phyloP scores from a whole-genome alignment of 2,888 invertebrate genomes.

The Synergus itoensis region DNA sequence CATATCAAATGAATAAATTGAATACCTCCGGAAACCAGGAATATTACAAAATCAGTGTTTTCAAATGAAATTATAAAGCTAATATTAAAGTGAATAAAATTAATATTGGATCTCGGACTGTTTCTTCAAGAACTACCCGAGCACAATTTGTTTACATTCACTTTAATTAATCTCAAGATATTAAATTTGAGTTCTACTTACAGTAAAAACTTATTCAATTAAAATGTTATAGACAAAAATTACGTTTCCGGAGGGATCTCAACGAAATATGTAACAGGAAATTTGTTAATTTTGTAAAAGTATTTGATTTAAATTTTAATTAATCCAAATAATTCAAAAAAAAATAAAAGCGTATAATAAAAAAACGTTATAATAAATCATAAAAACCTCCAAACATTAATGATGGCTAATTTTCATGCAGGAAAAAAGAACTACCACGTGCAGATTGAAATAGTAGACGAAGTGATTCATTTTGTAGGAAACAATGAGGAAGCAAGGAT shows the following conservation, averaged over 20 bases:
- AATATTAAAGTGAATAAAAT: not conserved
- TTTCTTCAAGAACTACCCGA: not conserved
- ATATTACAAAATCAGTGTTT: not conserved
- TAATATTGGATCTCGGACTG: not conserved
- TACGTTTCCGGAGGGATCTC: not conserved
- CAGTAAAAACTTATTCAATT: not conserved
- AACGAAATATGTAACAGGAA: too few species aligned
- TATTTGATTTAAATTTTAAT: too few species aligned
- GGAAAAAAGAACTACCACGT: constrained; percentile 20
- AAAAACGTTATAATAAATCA: not conserved
- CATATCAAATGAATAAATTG: too few species aligned
- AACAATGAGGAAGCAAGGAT: constrained; percentile 31
- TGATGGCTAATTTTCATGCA: not conserved
- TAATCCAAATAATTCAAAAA: too few species aligned
- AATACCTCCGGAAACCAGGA: not conserved
- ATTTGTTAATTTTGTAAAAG: too few species aligned
- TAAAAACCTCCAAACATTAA: not conserved
- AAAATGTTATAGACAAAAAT: not conserved
- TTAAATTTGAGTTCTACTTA: not conserved
- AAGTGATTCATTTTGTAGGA: constrained; percentile 30
- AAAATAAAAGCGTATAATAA: not conserved
- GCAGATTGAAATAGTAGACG: constrained; percentile 20
- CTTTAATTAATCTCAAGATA: not conserved
- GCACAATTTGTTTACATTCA: constrained; percentile 7
- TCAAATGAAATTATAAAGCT: not conserved